Base-by-base conservation (phyloP, 1,140 invertebrate species). In the Ganaspis sp. region DNA sequence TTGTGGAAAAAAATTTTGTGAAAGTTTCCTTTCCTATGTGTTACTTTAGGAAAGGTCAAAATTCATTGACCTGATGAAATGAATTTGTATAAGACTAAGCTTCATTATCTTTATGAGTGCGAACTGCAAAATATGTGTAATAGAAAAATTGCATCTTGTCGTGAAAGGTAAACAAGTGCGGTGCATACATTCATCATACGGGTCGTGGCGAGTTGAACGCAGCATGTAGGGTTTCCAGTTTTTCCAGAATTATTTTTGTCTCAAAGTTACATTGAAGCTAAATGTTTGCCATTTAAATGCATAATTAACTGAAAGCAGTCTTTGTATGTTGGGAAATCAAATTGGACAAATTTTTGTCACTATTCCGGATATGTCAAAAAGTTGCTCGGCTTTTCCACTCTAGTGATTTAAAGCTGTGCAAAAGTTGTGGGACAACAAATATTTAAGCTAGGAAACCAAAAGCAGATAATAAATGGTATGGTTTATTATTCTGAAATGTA, bases 231-330 rank as follows among this genome's bases (percentile, higher is more conserved):
- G 23, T 64, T 64, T 64, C 58, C 58, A 64, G 58, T 64, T 64
- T 64, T 29, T 64, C 58, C 12, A 17, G 26, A 64, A 64, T 29
- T 34, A 64, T 64, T n/a, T 64, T 64, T 64, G 12, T 29, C 23
- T 15, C 23, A 29, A 64, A 64, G 23, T 29, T 64, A 64, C 58
- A 64, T 29, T 64, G 58, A 29, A 29, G n/a, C 29, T 64, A 29
- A 64, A 64, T 64, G 12, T 34, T 64, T 29, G 12, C 58, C 15
- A 21, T 29, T 64, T 11, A 26, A 26, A 34, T 64, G 9, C n/a
- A 64, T 64, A 64, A 64, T 64, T 64, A 64, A 64, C 58, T 58
- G 54, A 58, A 58, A 58, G 54, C 54, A 26, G 54, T 58, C 19
- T 58, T 64, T 26, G 23, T 26, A 64, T 64, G 29, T 64, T 64